These are phyloP conservation scores for Patiria miniata DNA, from an alignment of 35 echinoderm and acorn worm species.

Conservation along the genomic window DNA sequence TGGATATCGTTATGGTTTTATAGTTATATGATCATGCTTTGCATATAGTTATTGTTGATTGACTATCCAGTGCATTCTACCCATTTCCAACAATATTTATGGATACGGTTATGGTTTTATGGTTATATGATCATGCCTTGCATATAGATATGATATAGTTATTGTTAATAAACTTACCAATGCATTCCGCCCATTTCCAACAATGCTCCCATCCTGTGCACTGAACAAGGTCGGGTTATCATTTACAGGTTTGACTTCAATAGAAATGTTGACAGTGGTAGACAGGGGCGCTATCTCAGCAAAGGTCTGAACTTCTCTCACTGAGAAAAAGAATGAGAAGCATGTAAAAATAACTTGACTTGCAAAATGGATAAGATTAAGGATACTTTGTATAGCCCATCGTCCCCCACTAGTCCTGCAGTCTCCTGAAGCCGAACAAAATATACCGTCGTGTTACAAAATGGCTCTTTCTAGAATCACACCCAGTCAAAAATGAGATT, in stretches of 20 bases:
- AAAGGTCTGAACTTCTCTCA: conserved; percentile 6
- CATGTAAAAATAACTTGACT: too few relatives aligned
- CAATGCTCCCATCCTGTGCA: not conserved
- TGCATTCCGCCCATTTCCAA: not conserved
- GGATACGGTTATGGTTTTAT: not conserved
- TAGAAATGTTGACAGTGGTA: not conserved
- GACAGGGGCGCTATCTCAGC: not conserved
- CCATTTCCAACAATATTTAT: not conserved
- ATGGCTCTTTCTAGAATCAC: too few relatives aligned
- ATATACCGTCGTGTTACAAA: too few relatives aligned
- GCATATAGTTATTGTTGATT: not conserved
- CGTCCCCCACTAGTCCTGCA: too few relatives aligned
- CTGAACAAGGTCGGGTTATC: not conserved
- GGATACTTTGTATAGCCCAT: too few relatives aligned
- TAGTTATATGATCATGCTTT: not conserved
- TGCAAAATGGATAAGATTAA: too few relatives aligned
- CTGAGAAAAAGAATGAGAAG: not conserved
- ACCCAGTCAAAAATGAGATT: too few relatives aligned
- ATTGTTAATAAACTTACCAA: not conserved
- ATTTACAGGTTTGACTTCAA: not conserved
- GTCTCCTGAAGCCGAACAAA: too few relatives aligned
- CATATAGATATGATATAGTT: too few relatives aligned
- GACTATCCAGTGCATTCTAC: not conserved
- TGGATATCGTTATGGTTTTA: not conserved
- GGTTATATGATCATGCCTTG: not conserved